phyloP scores from a whole-genome alignment of 2,797 vertebrate genomes.

The Manis pentadactyla region DNA sequence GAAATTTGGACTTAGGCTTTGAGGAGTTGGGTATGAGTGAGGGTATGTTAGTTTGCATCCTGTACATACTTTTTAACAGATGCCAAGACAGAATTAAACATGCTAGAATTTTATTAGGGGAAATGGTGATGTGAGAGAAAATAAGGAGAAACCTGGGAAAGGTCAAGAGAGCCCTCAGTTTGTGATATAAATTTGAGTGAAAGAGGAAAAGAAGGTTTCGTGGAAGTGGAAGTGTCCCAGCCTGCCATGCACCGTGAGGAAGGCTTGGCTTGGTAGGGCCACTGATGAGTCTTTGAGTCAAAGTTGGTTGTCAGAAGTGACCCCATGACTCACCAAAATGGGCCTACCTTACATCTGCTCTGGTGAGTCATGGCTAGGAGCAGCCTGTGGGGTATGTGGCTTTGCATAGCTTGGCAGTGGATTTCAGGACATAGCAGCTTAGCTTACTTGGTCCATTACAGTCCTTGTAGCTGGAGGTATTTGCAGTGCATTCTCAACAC shows the following conservation, averaged over 20 bases:
- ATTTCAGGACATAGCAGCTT: neutral
- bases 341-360: neutral
- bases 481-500: neutral
- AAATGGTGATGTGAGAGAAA: constrained; percentile 26
- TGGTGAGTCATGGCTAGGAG: neutral
- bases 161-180: neutral
- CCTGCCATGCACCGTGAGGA: neutral
- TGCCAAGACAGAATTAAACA: neutral
- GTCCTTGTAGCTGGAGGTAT: neutral
- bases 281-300: neutral
- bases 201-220: neutral
- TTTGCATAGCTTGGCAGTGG: neutral
- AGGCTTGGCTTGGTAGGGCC: neutral
- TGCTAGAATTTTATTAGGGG: neutral
- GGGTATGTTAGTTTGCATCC: neutral
- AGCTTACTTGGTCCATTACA: neutral
- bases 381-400: neutral
- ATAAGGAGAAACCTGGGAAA: neutral
- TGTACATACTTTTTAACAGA: neutral
- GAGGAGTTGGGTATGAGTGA: neutral
- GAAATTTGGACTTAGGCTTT: neutral
- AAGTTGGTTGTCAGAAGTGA: neutral
- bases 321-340: neutral
- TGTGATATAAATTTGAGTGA: neutral
- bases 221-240: neutral